Evolutionary conservation across 2,797 vertebrate species (phyloP).

Genomic region (Pseudopleuronectes americanus): DNA sequence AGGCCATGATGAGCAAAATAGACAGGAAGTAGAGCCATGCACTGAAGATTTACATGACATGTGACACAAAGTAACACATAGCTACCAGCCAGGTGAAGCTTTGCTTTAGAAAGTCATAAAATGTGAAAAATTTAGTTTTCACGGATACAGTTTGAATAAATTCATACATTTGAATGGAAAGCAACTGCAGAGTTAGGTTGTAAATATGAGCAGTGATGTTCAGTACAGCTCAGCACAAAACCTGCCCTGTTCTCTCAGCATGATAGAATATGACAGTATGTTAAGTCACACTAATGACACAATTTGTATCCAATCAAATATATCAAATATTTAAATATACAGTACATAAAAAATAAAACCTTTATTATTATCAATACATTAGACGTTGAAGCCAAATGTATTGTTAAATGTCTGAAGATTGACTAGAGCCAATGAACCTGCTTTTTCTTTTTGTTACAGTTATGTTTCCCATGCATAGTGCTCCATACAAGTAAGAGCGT

Average conservation of each 20-base stretch:
- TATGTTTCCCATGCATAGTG: too few relatives aligned
- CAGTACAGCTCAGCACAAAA: neutral
- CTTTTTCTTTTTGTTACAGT: too few relatives aligned
- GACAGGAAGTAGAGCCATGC: constrained; percentile 81
- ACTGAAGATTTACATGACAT: neutral
- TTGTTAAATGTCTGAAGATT: neutral
- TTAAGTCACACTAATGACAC: neutral
- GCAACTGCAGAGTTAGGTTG: too few relatives aligned
- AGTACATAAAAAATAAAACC: neutral
- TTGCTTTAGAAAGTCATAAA: neutral
- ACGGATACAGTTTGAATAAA: neutral
- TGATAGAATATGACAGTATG: neutral
- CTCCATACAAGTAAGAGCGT: too few relatives aligned
- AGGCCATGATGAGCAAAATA: constrained; percentile 97
- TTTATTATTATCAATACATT: neutral
- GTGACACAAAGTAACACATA: neutral
- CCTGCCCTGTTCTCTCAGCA: neutral
- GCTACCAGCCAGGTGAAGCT: neutral
- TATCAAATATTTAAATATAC: neutral
- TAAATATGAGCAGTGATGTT: too few relatives aligned
- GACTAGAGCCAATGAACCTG: too few relatives aligned
- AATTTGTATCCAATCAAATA: neutral
- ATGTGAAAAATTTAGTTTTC: neutral
- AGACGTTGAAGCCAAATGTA: neutral
- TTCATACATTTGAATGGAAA: too few relatives aligned